phyloP scores from a whole-genome alignment of 2,888 invertebrate species.

The Nemurella pictetii region DNA sequence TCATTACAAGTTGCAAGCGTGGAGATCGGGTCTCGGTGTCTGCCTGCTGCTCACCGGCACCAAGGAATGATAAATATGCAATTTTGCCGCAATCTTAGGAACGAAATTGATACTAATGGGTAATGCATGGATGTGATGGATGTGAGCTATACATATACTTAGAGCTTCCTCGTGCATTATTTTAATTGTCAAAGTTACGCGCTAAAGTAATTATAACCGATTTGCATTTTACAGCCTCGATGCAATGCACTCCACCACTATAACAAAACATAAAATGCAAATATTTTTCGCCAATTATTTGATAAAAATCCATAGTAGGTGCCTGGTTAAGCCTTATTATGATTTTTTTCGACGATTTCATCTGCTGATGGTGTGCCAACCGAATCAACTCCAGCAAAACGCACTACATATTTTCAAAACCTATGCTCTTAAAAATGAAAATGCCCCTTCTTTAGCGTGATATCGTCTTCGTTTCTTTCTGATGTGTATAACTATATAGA shows the following conservation, averaged over 20 bases:
- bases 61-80: neutral
- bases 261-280: neutral
- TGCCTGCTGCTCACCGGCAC: too few relatives aligned
- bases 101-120: neutral
- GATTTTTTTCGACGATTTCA: neutral
- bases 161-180: neutral
- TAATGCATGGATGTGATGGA: too few relatives aligned
- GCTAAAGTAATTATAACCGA: neutral
- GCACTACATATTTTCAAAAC: too few relatives aligned
- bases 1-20: neutral
- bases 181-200: neutral
- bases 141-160: too few relatives aligned
- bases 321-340: neutral
- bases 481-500: neutral
- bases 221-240: neutral
- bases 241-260: neutral
- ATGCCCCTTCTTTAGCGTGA: too few relatives aligned
- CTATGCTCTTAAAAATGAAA: too few relatives aligned
- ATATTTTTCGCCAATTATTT: neutral
- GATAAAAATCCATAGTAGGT: neutral
- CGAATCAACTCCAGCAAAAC: too few relatives aligned
- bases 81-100: neutral
- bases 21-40: neutral
- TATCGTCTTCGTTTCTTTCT: neutral
- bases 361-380: neutral